A percentile compares a stretch with the other conserved stretches of the same genome.
Evolutionary conservation across 2,797 vertebrate genomes (phyloP).

Genomic region (Toxotes lorentzi): DNA sequence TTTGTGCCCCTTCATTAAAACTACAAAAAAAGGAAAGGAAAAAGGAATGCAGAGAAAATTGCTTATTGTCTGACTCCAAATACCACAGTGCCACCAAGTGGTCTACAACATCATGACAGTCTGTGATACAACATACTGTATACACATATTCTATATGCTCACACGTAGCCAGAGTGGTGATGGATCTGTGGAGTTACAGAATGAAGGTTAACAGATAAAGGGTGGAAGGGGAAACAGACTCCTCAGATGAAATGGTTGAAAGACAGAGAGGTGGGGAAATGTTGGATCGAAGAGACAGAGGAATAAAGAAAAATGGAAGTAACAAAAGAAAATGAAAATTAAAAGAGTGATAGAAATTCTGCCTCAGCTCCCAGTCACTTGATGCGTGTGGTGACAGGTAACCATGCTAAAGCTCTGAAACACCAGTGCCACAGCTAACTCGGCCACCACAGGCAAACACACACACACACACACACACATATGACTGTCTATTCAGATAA

Average conservation of each 20-base stretch:
- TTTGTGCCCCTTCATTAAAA: conserved; percentile 68
- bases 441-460: not conserved
- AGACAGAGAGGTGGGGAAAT: conserved; percentile 22
- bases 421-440: conserved; percentile 4
- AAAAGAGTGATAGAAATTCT: conserved; percentile 24
- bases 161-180: conserved; percentile 44
- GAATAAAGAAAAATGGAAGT: conserved; percentile 47
- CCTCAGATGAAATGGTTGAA: conserved; percentile 55
- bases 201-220: conserved; percentile 67
- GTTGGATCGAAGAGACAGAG: conserved; percentile 30
- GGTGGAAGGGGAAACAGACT: conserved; percentile 46
- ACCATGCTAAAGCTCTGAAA: conserved; percentile 5
- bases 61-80: conserved; percentile 51
- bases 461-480: not conserved
- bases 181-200: conserved; percentile 60
- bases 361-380: conserved; percentile 13
- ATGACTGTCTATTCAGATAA: conserved; percentile 7
- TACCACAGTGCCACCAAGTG: conserved; percentile 85
- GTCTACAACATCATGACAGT: conserved; percentile 27
- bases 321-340: conserved; percentile 1
- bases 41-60: conserved; percentile 18
- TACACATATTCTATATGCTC: conserved; percentile 29
- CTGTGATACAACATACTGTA: conserved; percentile 12
- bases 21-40: conserved; percentile 28
- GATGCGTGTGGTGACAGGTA: conserved; percentile 17